Base-by-base conservation (phyloP, 2,888 invertebrate species). In the Phyllotreta striolata region DNA sequence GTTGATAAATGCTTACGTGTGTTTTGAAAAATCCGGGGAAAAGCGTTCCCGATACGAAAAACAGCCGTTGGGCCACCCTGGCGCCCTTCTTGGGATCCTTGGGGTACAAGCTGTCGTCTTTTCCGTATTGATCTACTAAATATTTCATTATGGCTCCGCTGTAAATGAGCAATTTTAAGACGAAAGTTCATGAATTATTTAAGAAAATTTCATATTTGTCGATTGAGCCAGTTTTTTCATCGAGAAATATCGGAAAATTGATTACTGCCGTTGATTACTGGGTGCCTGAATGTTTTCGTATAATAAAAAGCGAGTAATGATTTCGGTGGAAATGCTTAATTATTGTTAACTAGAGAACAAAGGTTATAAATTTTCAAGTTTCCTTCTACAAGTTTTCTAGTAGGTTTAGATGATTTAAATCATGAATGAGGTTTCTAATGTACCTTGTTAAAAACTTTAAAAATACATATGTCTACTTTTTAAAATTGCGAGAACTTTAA, bases 81-180 rank as follows among this genome's bases (percentile, higher is more conserved):
- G 88, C 89, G 6, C 88, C 83, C 52, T 81, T 82, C 58, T 87
- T 85, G 0, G 87, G 84, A 64, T 89, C 88, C 69, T 85, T 87
- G 0, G 90, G 89, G 72, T 87, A 89, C 38, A 90, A 74, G 0
- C 85, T 81, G 72, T 89, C 88, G 63, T 88, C 85, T 64, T 87
- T 86, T 1, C 84, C 88, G 66, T 90, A 91, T 52, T 88, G 85
- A 66, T 88, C 87, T 6, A 83, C 87, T 67, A 91, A 77, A 76
- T 91, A 91, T 4, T 84, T 79, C 81, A 88, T 82, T 52, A 91
- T 90, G 0, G 89, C 88, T 13, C 88, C 88, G 71, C 90, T 90
- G 80, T 24, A 83, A 83, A 52, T 63, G 40, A 44, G 41, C 47
- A 9, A 44, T 24, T n/a, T n/a, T n/a, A n/a, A n/a, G n/a, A n/a